Evolutionary conservation across 2,888 invertebrate species (phyloP).

Genomic region (Hemaris fuciformis): DNA sequence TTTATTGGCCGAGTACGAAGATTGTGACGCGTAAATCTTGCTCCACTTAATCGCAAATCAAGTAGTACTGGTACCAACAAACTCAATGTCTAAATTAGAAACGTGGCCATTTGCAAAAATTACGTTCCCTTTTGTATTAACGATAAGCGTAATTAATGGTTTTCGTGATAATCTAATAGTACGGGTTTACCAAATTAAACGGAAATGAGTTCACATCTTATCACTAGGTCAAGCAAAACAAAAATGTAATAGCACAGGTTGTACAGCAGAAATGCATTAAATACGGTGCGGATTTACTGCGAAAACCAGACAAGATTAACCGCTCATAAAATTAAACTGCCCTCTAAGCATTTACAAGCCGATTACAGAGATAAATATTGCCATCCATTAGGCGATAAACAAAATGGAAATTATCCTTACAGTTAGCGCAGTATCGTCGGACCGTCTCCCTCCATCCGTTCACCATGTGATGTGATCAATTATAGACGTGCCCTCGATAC

Average conservation of each 20-base stretch:
- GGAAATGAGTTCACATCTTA: background rate
- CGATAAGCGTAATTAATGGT: background rate
- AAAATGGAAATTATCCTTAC: conserved; percentile 15
- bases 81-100: background rate
- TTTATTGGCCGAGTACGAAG: background rate
- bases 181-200: background rate
- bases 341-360: background rate
- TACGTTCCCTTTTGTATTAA: background rate
- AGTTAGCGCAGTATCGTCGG: conserved; percentile 11
- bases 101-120: background rate
- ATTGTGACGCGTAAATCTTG: conserved; percentile 4
- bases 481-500: conserved; percentile 66
- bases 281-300: background rate
- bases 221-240: background rate
- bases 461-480: conserved; percentile 60
- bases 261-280: background rate
- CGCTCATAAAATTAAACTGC: background rate
- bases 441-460: conserved; percentile 37
- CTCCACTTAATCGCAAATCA: conserved; percentile 5
- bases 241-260: background rate
- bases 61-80: background rate
- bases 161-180: background rate
- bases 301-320: background rate
- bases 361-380: conserved; percentile 1
- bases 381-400: conserved; percentile 8